These are phyloP conservation scores for Mungos mungo DNA, from an alignment of 2,113 vertebrate genomes.

Conservation along the genomic window DNA sequence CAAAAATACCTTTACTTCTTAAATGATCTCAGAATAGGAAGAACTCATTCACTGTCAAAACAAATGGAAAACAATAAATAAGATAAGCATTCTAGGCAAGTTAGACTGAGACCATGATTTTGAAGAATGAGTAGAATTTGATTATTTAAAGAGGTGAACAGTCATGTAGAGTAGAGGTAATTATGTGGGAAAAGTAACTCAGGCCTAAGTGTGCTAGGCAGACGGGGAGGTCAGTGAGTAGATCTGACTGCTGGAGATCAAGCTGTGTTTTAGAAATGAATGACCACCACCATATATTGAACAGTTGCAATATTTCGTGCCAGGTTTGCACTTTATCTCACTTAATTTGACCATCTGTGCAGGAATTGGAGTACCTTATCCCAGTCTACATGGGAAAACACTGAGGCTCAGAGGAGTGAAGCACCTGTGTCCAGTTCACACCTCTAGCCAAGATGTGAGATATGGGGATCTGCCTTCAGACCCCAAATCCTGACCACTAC, in stretches of 20 bases:
- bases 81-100: neutral
- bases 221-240: neutral
- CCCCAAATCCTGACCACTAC: neutral
- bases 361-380: neutral
- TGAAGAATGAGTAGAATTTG: neutral
- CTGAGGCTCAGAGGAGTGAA: neutral
- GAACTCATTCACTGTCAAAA: neutral
- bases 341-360: neutral
- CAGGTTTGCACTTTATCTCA: neutral
- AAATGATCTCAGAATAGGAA: neutral
- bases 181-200: neutral
- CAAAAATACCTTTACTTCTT: neutral
- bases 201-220: neutral
- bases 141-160: neutral
- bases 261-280: neutral
- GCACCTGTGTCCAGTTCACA: neutral
- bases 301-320: neutral
- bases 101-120: neutral
- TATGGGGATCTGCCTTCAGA: neutral
- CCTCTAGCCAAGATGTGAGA: neutral
- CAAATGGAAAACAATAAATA: neutral
- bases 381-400: neutral
- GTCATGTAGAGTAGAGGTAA: neutral
- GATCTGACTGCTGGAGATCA: neutral
- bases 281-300: neutral